phyloP scores from a whole-genome alignment of 1,140 invertebrate genomes.

The Heterodera schachtii region DNA sequence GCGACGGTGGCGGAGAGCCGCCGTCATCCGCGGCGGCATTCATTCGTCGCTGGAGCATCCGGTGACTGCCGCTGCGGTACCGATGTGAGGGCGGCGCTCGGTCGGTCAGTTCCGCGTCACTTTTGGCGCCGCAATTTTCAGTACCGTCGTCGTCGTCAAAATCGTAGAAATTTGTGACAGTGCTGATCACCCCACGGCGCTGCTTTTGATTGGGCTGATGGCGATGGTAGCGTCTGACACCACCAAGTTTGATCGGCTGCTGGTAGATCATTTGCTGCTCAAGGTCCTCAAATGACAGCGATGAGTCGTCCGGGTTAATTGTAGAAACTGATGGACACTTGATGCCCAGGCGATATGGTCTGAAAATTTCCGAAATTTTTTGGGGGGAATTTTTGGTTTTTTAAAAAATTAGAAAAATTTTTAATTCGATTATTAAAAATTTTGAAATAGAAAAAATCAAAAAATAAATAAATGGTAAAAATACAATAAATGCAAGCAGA shows the following conservation, averaged over 20 bases:
- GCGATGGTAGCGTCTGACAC: too few species aligned
- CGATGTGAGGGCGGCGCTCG: not conserved
- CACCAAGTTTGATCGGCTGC: not conserved
- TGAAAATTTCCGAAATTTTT: not conserved
- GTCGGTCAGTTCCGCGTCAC: constrained; percentile 8
- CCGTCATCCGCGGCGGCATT: not conserved
- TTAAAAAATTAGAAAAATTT: too few species aligned
- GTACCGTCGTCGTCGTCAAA: too few species aligned
- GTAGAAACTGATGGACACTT: constrained; percentile 42
- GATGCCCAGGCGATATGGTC: constrained; percentile 19
- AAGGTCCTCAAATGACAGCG: constrained; percentile 43
- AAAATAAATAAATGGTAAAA: too few species aligned
- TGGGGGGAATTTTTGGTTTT: not conserved
- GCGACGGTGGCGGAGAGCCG: constrained; percentile 1
- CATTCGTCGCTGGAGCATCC: not conserved
- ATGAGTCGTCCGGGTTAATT: constrained; percentile 45
- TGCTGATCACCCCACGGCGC: not conserved
- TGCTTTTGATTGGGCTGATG: not conserved
- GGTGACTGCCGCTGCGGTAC: not conserved
- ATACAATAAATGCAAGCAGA: too few species aligned
- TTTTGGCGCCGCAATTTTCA: not conserved
- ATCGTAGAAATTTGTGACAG: too few species aligned
- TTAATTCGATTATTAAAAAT: too few species aligned
- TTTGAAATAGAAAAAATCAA: too few species aligned
- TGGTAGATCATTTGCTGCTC: not conserved